Evolutionary conservation across 2,113 vertebrate species (phyloP).

Genomic region (Vulpes vulpes): DNA sequence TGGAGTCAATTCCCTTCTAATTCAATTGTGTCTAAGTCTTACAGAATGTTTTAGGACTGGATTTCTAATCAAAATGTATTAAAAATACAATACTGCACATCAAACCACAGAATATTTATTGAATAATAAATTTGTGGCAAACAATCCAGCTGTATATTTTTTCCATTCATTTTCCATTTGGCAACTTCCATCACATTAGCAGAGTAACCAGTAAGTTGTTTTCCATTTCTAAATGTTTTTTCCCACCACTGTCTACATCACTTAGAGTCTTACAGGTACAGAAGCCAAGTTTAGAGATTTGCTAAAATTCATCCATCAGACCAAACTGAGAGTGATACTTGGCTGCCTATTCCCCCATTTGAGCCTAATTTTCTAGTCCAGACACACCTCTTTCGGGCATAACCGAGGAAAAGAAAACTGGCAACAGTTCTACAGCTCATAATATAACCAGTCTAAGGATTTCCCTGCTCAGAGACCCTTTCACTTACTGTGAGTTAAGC

Average conservation of each 20-base stretch:
- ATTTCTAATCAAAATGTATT: slow-evolving; percentile 34
- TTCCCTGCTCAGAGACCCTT: not conserved
- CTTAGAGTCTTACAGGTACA: slow-evolving; percentile 50
- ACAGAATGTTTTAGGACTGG: slow-evolving; percentile 16
- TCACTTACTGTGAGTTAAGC: not conserved
- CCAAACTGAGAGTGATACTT: slow-evolving; percentile 7
- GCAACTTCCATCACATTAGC: slow-evolving; percentile 47
- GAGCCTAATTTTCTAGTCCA: not conserved
- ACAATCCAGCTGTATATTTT: slow-evolving; percentile 62
- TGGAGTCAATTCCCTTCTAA: slow-evolving; percentile 69
- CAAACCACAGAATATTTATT: slow-evolving; percentile 48
- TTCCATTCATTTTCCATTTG: slow-evolving; percentile 65
- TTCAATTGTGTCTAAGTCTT: not conserved
- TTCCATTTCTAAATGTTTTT: slow-evolving; percentile 56
- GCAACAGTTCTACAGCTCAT: slow-evolving; percentile 7
- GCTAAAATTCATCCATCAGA: slow-evolving; percentile 47
- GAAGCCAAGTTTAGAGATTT: slow-evolving; percentile 39
- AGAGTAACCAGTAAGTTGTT: slow-evolving; percentile 67
- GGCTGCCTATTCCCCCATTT: not conserved
- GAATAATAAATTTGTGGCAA: slow-evolving; percentile 76
- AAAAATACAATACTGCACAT: slow-evolving; percentile 53
- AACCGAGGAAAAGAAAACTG: slow-evolving; percentile 44
- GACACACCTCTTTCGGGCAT: not conserved
- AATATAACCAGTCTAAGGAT: not conserved
- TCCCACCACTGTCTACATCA: not conserved